Conservation (phyloP, 2,797 vertebrate genomes). For the Lepidocolaptes lacrymiger region DNA sequence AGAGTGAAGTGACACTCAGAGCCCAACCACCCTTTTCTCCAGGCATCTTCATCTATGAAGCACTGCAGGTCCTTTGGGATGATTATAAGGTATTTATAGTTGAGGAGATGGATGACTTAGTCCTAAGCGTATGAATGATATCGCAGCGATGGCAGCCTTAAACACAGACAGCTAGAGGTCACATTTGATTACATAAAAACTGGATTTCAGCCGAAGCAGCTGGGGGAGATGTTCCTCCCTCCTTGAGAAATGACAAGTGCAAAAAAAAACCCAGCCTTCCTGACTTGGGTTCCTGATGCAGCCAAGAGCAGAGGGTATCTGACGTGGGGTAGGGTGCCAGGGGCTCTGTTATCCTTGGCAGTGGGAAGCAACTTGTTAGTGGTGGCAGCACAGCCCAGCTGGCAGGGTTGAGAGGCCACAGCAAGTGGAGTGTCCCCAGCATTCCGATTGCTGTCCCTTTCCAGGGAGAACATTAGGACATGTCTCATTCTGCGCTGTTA, state of each 20-base stretch:
- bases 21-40: not conserved
- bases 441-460: not conserved
- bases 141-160: not conserved
- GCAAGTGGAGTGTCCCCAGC: not conserved
- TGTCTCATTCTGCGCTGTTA: not conserved
- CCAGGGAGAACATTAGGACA: conserved; percentile 3
- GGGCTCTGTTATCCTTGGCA: conserved; percentile 50
- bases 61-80: conserved; percentile 9
- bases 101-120: conserved; percentile 61
- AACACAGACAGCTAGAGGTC: conserved; percentile 61
- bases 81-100: conserved; percentile 68
- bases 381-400: not conserved
- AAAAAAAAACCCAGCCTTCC: not conserved
- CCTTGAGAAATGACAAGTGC: not conserved
- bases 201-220: conserved; percentile 32
- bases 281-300: not conserved
- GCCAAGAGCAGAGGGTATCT: not conserved
- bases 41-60: conserved; percentile 7
- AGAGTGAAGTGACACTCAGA: not conserved
- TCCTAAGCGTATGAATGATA: conserved; percentile 24
- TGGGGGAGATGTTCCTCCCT: conserved; percentile 28
- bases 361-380: not conserved
- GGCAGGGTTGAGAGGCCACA: not conserved
- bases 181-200: conserved; percentile 55
- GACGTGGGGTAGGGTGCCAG: not conserved